Evolutionary conservation across 37 sponge, comb jelly and placozoan genomes (phyloP), one percentile per base, ranked within the genome.

Genomic region (Trichoplax adhaerens): DNA sequence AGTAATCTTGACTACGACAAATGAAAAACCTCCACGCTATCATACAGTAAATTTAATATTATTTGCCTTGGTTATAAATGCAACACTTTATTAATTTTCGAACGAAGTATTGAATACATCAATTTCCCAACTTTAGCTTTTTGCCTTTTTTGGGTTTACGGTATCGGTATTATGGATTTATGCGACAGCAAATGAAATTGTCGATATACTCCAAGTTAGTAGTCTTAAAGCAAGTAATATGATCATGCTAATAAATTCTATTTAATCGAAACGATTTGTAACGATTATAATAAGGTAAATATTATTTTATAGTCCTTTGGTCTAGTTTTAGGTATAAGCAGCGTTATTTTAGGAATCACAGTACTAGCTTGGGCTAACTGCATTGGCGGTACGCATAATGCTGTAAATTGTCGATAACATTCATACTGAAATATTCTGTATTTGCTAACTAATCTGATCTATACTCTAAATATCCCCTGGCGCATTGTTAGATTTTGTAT

Each of bases 301-400:
- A 12, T 10, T 60, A 47, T 69, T n/a, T 4, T 50, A 54, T 69
- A 92, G 85, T 81, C 86, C 49, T 83, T 91, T 69, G 98, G 98
- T 5, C 60, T 85, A 8, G 90, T 91, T 56, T 72, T 96, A 6
- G 68, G 59, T 5, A 72, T 96, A 29, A 88, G 85, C 5, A 81
- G 88, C 68, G 98, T 85, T 8, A 85, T 96, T 1, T 71, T 96
- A 3, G 98, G 98, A 52, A 75, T 96, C 60, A 96, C 98, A 12
- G 61, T 96, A n/a, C 72, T 96, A 50, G 94, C 98, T 10, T 96
- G 98, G 98, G 98, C 94, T 1, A 96, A 96, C 81, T 91, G 98
- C 57, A 83, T 96, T 71, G 98, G 98, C 79, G 91, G 91, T 86
- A 29, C 49, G 81, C 61, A 0, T 12, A 1, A 29, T 10, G 5